Percentiles rank a stretch among this genome's conserved stretches.
These are phyloP conservation scores for Rhagonycha lutea DNA, from an alignment of 2,888 invertebrate genomes.

Conservation along the genomic window DNA sequence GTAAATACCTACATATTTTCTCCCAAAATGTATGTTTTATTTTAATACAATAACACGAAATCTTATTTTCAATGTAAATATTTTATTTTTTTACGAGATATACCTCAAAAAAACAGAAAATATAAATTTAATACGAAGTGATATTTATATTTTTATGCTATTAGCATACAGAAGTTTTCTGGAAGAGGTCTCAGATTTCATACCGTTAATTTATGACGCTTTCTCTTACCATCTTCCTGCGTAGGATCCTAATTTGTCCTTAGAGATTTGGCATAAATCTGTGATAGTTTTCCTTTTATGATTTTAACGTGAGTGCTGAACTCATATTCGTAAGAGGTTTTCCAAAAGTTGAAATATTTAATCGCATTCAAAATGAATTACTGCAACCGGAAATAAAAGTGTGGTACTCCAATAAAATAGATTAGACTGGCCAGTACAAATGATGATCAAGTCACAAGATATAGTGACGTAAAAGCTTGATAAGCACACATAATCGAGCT, in stretches of 20 bases:
- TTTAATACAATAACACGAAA: too few relatives aligned
- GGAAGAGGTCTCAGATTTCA: neutral
- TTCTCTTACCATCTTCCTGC: neutral
- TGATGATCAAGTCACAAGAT: neutral
- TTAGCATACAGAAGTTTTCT: neutral
- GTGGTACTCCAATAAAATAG: neutral
- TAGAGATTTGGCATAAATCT: neutral
- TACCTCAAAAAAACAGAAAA: neutral
- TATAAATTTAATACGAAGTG: neutral
- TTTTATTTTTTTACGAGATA: too few relatives aligned
- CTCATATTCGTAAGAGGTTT: neutral
- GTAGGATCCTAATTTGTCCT: neutral
- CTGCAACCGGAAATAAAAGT: too few relatives aligned
- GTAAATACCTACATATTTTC: too few relatives aligned
- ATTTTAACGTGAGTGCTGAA: neutral
- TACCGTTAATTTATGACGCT: neutral
- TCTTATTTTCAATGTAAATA: too few relatives aligned
- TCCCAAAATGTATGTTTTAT: too few relatives aligned
- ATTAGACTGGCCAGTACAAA: neutral
- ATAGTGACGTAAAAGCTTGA: neutral
- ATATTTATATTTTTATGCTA: neutral
- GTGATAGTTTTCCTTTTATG: neutral
- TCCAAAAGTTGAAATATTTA: neutral
- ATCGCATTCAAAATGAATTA: neutral
- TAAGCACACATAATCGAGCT: neutral